Evolutionary conservation across 2,113 vertebrate genomes (phyloP), one percentile per base, ranked within the genome.

Genomic region (Prionailurus viverrinus): DNA sequence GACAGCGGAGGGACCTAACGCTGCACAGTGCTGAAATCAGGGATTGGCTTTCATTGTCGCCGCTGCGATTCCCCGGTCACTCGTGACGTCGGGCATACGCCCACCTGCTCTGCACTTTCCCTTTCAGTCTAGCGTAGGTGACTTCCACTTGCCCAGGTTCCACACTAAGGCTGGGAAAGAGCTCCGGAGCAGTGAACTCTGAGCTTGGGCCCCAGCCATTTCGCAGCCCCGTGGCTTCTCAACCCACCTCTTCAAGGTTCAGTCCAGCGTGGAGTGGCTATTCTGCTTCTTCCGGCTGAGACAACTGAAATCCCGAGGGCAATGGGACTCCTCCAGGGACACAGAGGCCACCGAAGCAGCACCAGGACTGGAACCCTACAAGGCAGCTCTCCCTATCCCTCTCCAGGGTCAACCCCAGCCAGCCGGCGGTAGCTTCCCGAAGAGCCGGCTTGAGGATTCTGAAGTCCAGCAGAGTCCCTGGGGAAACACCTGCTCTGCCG

Each of bases 1-100:
- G 86, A 31, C 33, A 36, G 53, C 7, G 21, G 55, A 15, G 10
- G 45, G 18, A 23, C 19, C 8, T 15, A 23, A 23, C 36, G 11
- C 0, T 3, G 36, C 4, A 39, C 12, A 21, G 61, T 2, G 68
- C 39, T 33, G 19, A 2, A 29, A 14, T 19, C 25, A 36, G 45
- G 21, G 19, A 18, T 1, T 36, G 71, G 73, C 6, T 19, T 51
- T 61, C 18, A 19, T 16, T 29, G 7, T 4, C 51, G 4, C 5
- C 15, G 14, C 89, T 11, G 1, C 1, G 9, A 6, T 2, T 55
- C 66, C 41, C 27, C 2, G 18, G 12, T 33, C 25, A 18, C 71
- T 12, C 7, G 0, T 25, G 68, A 9, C 4, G 33, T 0, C 45
- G 79, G 53, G 33, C 41, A n/a, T 16, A 19, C 9, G 74, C 39